Evolutionary conservation across 2,797 vertebrate species (phyloP), one percentile per base, ranked within the genome.

Genomic region (Jordanella pulchra): DNA sequence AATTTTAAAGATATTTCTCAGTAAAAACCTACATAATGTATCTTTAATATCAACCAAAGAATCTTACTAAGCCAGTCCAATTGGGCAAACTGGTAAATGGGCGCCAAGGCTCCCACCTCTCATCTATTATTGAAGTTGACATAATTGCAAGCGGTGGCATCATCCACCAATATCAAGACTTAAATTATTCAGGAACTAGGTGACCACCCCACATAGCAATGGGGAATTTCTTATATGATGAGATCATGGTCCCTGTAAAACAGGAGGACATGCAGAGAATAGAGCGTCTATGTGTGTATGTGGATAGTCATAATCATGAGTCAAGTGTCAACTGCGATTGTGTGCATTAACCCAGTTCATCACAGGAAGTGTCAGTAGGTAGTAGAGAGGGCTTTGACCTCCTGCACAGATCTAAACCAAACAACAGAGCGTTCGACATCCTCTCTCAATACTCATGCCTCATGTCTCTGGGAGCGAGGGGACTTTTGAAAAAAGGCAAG

Each of bases 101-200:
- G 85, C 82, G 84, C 72, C 54, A 27, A 66, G 48, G 28, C 79
- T 83, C 42, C 68, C 63, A 61, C 71, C 79, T 71, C 73, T 86
- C 86, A 90, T 90, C 72, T 80, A 90, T 93, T 92, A 93, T 90
- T 92, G 32, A 92, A 73, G 83, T 64, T 73, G 84, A 89, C 90
- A 91, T 86, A 86, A 92, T 85, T 87, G 85, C 73, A 48, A 50
- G 14, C n/a, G 64, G 74, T 76, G 69, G 78, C 69, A 80, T 84
- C 72, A 73, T 79, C 73, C 69, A 81, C 79, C 81, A 87, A 83
- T 86, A 90, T 90, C 87, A 85, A 80, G 83, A 71, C 72, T 78
- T 93, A 56, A 92, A 93, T 93, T 82, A 93, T 93, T 93, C 79
- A 93, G 73, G 32, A 72, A 71, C 28, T 69, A 70, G 67, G 78